Conservation (phyloP, 2,797 vertebrate genomes). For the Poliocrania exsul region DNA sequence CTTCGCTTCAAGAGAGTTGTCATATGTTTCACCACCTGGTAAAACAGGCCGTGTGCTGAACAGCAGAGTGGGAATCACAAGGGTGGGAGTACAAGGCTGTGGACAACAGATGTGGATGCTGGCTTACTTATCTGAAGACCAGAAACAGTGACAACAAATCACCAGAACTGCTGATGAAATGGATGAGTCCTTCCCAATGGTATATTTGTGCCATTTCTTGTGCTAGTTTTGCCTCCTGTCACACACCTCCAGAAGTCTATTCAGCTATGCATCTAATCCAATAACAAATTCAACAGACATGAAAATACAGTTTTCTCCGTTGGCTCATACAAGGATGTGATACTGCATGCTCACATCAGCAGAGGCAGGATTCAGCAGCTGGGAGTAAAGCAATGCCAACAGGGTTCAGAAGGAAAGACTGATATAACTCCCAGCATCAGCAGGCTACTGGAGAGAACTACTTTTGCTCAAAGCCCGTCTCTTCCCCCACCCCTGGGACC, state of each 20-base stretch:
- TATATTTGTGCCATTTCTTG: not conserved
- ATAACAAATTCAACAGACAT: not conserved
- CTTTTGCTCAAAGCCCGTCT: not conserved
- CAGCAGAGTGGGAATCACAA: not conserved
- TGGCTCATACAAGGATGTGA: not conserved
- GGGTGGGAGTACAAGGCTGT: not conserved
- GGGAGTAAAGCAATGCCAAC: not conserved
- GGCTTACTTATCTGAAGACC: not conserved
- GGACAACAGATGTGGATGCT: not conserved
- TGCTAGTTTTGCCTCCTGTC: not conserved
- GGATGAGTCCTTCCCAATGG: not conserved
- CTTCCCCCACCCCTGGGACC: too few relatives aligned
- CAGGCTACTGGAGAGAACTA: not conserved
- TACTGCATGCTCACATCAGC: not conserved
- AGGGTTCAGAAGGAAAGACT: not conserved
- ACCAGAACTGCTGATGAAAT: not conserved
- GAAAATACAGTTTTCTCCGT: not conserved
- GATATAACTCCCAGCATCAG: not conserved
- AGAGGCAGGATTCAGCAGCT: not conserved
- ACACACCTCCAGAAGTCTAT: not conserved
- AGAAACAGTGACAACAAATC: not conserved
- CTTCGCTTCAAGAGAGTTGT: not conserved
- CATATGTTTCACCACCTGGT: not conserved
- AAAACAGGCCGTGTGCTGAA: not conserved
- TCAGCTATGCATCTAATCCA: not conserved